These are phyloP conservation scores for Corvus moneduloides DNA, from an alignment of 2,113 vertebrate genomes.

Conservation along the genomic window DNA sequence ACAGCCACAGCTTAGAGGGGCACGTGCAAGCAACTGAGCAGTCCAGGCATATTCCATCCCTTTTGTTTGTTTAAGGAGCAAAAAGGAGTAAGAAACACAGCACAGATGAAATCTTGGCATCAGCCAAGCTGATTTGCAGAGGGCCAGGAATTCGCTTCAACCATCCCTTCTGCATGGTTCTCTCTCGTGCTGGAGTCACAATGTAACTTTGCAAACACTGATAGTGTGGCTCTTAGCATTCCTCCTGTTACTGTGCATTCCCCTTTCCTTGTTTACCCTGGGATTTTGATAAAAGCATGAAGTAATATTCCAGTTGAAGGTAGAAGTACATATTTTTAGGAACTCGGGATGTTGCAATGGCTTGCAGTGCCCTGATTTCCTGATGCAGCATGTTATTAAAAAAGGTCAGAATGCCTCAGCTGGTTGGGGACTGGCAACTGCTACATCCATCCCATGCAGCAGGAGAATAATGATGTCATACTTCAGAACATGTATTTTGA, in stretches of 20 bases:
- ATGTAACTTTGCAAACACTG: not conserved
- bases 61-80: not conserved
- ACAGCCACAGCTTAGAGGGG: not conserved
- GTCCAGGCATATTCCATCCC: not conserved
- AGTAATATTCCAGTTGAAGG: not conserved
- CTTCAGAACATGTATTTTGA: not conserved
- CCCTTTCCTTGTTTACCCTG: not conserved
- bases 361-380: not conserved
- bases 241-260: not conserved
- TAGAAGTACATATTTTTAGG: not conserved
- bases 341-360: not conserved
- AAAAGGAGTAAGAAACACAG: not conserved
- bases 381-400: not conserved
- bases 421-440: not conserved
- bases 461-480: not conserved
- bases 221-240: not conserved
- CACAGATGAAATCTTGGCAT: rapidly evolving
- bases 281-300: not conserved
- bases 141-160: not conserved
- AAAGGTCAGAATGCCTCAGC: not conserved
- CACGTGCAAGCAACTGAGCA: rapidly evolving
- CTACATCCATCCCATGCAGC: not conserved
- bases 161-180: not conserved
- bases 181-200: not conserved
- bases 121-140: not conserved